Evolutionary conservation across 2,888 invertebrate species (phyloP), one percentile per base, ranked within the genome.

Genomic region (Apamea epomidion): DNA sequence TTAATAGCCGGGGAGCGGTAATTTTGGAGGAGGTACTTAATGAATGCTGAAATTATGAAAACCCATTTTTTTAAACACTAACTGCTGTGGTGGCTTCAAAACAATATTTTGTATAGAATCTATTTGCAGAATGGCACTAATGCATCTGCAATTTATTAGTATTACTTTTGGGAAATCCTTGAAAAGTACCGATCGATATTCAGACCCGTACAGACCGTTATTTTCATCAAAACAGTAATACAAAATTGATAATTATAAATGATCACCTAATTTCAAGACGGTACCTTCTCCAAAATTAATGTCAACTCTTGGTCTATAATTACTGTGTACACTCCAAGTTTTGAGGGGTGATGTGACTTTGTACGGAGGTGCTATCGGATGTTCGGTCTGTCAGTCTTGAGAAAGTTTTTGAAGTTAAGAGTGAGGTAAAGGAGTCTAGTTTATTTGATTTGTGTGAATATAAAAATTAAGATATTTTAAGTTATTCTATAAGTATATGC

Each of bases 261-360:
- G 18, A 12, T 21, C 7, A 37, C 1, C 2, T 69, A 7, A 16
- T n/a, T 62, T 54, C 32, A 67, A 67, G 14, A 45, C 7, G 6
- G 37, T 85, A 37, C 85, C 82, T 65, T 18, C 64, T 83, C 85
- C 85, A 74, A 54, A 85, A 67, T 54, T 12, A 10, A 5, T 10
- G 12, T 5, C 8, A 12, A 2, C 29, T 80, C 70, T 65, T 45
- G 58, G 81, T 65, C 45, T 85, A 71, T 75, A 83, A 91, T 88
- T 86, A 87, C 81, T 87, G 83, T 83, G 81, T 82, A 87, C 83
- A 78, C 78, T 82, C 77, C 25, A 87, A 87, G 54, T 86, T 86
- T 81, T 81, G 78, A 76, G 78, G 82, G 68, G 67, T 69, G 84
- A 83, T 78, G 83, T 84, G 87, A 89, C 87, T 89, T 89, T 83